Percentiles rank a stretch among this genome's conserved stretches.
Evolutionary conservation across 1,140 invertebrate genomes (phyloP).

Genomic region (Nephotettix cincticeps): DNA sequence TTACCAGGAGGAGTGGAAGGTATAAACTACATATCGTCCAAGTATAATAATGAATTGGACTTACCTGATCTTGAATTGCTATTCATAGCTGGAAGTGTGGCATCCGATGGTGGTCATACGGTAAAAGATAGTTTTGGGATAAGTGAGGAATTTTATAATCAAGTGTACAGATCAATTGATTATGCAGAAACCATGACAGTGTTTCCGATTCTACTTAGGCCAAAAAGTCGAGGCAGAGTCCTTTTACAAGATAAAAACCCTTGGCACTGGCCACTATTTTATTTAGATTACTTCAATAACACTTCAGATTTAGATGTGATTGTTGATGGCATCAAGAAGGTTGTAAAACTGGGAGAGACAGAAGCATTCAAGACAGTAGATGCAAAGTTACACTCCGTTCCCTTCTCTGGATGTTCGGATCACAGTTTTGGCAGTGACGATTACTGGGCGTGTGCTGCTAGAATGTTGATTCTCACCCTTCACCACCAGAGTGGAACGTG

Average conservation of each 20-base stretch:
- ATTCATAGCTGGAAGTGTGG: slow-evolving; percentile 66
- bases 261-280: slow-evolving; percentile 66
- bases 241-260: slow-evolving; percentile 69
- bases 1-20: slow-evolving; percentile 55
- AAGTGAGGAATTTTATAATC: slow-evolving; percentile 57
- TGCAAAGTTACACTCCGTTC: slow-evolving; percentile 54
- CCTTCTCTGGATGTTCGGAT: slow-evolving; percentile 58
- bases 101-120: slow-evolving; percentile 68
- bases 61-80: slow-evolving; percentile 78
- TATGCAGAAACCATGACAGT: slow-evolving; percentile 62
- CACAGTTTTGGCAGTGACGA: slow-evolving; percentile 57
- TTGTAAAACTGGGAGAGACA: slow-evolving; percentile 59
- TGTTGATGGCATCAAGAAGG: slow-evolving; percentile 63
- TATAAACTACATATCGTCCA: slow-evolving; percentile 52
- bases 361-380: slow-evolving; percentile 60
- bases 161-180: slow-evolving; percentile 44
- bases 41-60: slow-evolving; percentile 46
- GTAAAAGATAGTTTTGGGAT: slow-evolving; percentile 56
- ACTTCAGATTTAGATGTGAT: slow-evolving; percentile 65
- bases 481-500: slow-evolving; percentile 59
- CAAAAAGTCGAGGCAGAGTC: slow-evolving; percentile 69
- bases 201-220: slow-evolving; percentile 70
- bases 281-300: slow-evolving; percentile 70
- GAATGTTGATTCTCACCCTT: slow-evolving; percentile 58
- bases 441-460: slow-evolving; percentile 75